Base-by-base conservation (phyloP, 2,797 vertebrate genomes). In the Falco peregrinus region DNA sequence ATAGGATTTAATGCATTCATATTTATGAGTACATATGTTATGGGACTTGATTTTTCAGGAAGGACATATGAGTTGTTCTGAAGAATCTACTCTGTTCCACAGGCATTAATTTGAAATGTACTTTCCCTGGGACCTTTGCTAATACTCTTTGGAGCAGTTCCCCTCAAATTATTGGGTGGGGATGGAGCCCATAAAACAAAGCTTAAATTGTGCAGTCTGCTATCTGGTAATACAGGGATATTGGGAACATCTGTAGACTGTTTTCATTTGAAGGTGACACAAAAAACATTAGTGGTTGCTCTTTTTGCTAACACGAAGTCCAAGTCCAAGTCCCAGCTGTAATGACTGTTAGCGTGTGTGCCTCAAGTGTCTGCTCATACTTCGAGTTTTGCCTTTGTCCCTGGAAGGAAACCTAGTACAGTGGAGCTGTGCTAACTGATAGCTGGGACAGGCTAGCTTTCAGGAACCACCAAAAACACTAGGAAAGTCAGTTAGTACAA, bases 21-120 rank as follows among this genome's bases (percentile, higher is more conserved):
- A 79, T 92, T 90, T 94, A 73, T 84, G 50, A 87, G 18, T 70
- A 76, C 25, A 29, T 85, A 41, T 77, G 63, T 60, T 89, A 39
- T 37, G 43, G 56, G 28, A 67, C 51, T 76, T 84, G 47, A 77
- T 71, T 90, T 76, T 79, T 69, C 26, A 78, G 70, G 56, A 83
- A 74, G 39, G 56, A 53, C 37, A 37, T 20, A 9, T 14, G 43
- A 69, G 24, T 89, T 87, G 53, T 45, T 54, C 39, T 60, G 56
- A 82, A 51, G 57, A 90, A 48, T 9, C 4, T 61, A 16, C 12
- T 37, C 13, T 16, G 9, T 11, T 94, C 37, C 31, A 33, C 13
- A 63, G 28, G 20, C 4, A 53, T 56, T 57, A 85, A 10, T 45
- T 11, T 64, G 60, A 92, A 85, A 29, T 43, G 25, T 67, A 33